Conservation (phyloP, 1,140 invertebrate species). For the Oppia nitens region DNA sequence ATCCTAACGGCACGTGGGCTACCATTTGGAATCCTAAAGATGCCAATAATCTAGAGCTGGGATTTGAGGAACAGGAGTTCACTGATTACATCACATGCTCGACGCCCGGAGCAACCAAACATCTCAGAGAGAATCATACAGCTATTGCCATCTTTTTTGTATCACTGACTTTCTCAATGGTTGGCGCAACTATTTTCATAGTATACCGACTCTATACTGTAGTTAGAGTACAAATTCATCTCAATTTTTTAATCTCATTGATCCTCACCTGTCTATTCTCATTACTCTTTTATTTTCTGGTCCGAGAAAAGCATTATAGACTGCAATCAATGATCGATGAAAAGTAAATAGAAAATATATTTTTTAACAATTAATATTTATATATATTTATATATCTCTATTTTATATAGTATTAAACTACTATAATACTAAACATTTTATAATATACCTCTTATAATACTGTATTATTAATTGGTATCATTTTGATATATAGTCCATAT, state of each 20-base stretch:
- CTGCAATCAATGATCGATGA: constrained; percentile 6
- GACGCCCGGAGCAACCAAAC: constrained; percentile 3
- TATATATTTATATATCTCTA: too few species aligned
- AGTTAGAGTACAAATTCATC: constrained; percentile 10
- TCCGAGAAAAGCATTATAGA: constrained; percentile 9
- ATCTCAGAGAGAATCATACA: background rate
- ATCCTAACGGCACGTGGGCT: constrained; percentile 11
- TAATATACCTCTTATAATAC: too few species aligned
- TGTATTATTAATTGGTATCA: constrained; percentile 1
- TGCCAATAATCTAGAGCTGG: background rate
- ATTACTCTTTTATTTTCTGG: constrained; percentile 3
- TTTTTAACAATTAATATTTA: too few species aligned
- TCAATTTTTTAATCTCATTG: constrained; percentile 14
- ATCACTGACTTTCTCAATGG: constrained; percentile 3
- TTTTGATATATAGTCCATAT: constrained; percentile 6
- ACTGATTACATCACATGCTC: constrained; percentile 13
- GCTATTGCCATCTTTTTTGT: constrained; percentile 1
- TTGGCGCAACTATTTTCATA: constrained; percentile 1
- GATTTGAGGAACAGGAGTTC: constrained; percentile 1
- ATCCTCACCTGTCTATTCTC: constrained; percentile 9
- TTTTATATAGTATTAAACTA: too few species aligned
- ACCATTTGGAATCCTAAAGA: background rate
- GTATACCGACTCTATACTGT: constrained; percentile 4
- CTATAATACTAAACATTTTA: too few species aligned
- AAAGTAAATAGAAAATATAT: constrained; percentile 12